phyloP scores from a whole-genome alignment of 2,113 vertebrate genomes.

The Ammodramus savannarum region DNA sequence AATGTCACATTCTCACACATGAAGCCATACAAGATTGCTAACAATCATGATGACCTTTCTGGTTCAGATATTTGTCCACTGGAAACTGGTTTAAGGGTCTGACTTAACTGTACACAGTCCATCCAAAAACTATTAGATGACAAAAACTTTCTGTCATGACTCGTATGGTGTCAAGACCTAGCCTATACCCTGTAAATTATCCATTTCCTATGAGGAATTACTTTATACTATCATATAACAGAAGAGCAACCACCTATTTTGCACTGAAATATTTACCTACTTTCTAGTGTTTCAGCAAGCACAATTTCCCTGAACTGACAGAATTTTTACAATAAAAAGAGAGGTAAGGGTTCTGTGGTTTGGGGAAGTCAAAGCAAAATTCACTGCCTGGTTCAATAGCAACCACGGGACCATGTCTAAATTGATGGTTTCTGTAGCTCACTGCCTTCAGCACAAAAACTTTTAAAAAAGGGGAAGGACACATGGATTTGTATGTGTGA shows the following conservation, averaged over 20 bases:
- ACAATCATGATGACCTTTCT: background rate
- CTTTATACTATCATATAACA: background rate
- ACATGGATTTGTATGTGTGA: background rate
- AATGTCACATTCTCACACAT: background rate
- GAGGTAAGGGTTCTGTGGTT: background rate
- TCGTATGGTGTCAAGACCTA: background rate
- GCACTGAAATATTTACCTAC: background rate
- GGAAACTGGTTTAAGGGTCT: background rate
- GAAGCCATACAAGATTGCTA: background rate
- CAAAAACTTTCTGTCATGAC: background rate
- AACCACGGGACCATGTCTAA: background rate
- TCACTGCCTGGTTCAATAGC: background rate
- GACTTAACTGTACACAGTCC: background rate
- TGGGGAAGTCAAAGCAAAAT: background rate
- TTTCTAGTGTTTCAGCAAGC: background rate
- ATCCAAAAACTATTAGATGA: background rate
- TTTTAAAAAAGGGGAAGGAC: background rate
- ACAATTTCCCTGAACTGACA: background rate
- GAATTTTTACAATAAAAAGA: background rate
- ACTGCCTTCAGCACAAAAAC: background rate
- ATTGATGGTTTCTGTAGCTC: background rate
- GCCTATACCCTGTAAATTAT: background rate
- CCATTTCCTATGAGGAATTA: background rate
- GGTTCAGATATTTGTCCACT: background rate
- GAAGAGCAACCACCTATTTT: background rate